These are phyloP conservation scores for Girardia tigrina DNA, from an alignment of 2,888 invertebrate species.

Conservation along the genomic window DNA sequence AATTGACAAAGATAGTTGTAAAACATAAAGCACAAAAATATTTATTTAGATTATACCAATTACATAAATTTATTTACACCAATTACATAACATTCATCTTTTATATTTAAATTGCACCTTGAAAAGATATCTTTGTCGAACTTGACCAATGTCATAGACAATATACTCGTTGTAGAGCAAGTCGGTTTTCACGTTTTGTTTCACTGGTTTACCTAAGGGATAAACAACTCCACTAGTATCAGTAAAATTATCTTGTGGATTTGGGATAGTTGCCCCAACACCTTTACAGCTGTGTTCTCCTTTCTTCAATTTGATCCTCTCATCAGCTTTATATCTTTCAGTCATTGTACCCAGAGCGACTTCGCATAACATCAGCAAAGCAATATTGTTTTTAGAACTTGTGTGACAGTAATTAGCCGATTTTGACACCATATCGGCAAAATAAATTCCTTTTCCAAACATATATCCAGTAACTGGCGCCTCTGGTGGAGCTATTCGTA, in stretches of 20 bases:
- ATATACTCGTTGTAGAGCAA: conserved; percentile 79
- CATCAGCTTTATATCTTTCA: conserved; percentile 61
- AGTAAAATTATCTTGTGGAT: conserved; percentile 57
- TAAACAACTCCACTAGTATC: conserved; percentile 56
- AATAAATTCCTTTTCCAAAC: conserved; percentile 92
- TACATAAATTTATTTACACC: too few species aligned
- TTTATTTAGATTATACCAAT: too few species aligned
- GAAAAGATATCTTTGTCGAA: conserved; percentile 73
- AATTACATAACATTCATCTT: conserved; percentile 41
- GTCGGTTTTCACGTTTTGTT: conserved; percentile 40
- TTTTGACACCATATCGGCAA: conserved; percentile 96
- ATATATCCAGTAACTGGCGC: conserved; percentile 66
- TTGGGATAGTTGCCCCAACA: conserved; percentile 68
- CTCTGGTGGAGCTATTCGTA: conserved; percentile 92
- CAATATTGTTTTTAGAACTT: conserved; percentile 59
- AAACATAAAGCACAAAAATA: too few species aligned
- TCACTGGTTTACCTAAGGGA: conserved; percentile 46
- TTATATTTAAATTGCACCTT: conserved; percentile 73
- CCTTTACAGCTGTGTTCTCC: conserved; percentile 78
- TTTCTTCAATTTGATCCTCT: conserved; percentile 64
- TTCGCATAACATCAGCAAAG: conserved; percentile 76
- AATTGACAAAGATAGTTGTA: too few species aligned
- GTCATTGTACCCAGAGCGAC: conserved; percentile 79
- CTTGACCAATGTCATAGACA: conserved; percentile 86
- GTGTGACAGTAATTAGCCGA: conserved; percentile 89